A percentile compares a stretch with the other conserved stretches of the same genome.
These are phyloP conservation scores for Ectemnius lituratus DNA, from an alignment of 2,888 invertebrate species.

Conservation along the genomic window DNA sequence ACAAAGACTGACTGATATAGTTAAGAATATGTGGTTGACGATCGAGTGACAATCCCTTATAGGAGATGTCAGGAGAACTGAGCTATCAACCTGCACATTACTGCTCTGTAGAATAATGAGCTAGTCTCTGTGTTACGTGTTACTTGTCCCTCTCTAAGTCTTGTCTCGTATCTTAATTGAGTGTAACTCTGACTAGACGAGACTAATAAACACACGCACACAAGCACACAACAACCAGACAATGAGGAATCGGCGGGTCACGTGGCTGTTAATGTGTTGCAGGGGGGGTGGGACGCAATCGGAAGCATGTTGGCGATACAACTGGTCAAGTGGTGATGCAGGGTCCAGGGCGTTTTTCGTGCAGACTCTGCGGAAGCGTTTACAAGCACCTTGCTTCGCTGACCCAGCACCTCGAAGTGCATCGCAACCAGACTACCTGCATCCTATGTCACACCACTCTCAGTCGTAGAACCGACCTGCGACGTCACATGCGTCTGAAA, in stretches of 20 bases:
- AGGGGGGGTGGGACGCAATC: constrained; percentile 78
- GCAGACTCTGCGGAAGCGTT: constrained; percentile 78
- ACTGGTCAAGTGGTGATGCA: constrained; percentile 78
- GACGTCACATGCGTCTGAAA: constrained; percentile 77
- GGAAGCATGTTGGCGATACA: constrained; percentile 77
- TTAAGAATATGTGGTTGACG: neutral
- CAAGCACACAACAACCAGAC: too few species aligned
- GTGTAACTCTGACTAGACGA: constrained; percentile 37
- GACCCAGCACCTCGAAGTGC: constrained; percentile 78
- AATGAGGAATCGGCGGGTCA: constrained; percentile 73
- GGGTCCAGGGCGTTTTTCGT: constrained; percentile 77
- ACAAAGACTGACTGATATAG: neutral
- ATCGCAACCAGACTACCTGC: constrained; percentile 78
- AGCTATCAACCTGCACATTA: constrained; percentile 11
- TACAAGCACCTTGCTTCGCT: constrained; percentile 78
- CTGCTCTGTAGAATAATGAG: constrained; percentile 14
- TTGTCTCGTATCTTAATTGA: constrained; percentile 10
- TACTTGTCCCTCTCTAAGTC: constrained; percentile 33
- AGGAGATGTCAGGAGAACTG: neutral
- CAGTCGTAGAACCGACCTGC: constrained; percentile 78
- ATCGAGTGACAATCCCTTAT: neutral
- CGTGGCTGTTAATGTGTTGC: constrained; percentile 77
- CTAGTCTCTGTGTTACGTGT: constrained; percentile 48
- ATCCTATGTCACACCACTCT: constrained; percentile 77
- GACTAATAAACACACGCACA: neutral